Percentiles rank a stretch among this genome's conserved stretches.
Evolutionary conservation across 2,113 vertebrate species (phyloP).

Genomic region (Chinchilla lanigera): DNA sequence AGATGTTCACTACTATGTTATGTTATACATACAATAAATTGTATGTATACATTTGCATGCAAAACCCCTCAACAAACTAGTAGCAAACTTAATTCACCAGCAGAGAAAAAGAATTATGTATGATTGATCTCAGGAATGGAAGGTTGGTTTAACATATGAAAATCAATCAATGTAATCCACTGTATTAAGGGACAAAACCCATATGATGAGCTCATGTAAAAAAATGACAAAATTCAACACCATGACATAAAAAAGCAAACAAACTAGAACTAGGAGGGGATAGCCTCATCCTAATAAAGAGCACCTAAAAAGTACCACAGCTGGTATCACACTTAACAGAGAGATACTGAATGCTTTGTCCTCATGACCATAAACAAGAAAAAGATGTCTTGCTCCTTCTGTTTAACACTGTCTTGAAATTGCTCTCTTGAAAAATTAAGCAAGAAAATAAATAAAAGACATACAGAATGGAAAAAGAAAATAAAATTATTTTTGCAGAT

Average conservation of each 20-base stretch:
- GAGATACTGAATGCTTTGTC: background rate
- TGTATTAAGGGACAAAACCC: background rate
- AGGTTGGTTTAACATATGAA: background rate
- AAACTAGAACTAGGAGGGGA: background rate
- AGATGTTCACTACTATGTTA: background rate
- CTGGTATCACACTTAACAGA: background rate
- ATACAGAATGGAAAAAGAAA: background rate
- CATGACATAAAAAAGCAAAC: background rate
- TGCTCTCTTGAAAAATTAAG: background rate
- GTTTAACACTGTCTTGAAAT: background rate
- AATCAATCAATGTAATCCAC: background rate
- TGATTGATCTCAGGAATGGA: background rate
- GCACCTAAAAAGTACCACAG: background rate
- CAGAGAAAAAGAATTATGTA: background rate
- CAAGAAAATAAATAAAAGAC: background rate
- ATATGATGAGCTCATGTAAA: background rate
- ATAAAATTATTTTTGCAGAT: background rate
- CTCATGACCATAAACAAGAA: background rate
- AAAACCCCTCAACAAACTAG: background rate
- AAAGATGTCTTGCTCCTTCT: background rate
- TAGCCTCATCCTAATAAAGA: background rate
- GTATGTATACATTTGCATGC: background rate
- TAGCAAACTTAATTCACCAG: background rate
- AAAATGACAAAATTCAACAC: background rate
- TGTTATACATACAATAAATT: background rate